Evolutionary conservation across 2,888 invertebrate species (phyloP).

Genomic region (Listrodromus nycthemerus): DNA sequence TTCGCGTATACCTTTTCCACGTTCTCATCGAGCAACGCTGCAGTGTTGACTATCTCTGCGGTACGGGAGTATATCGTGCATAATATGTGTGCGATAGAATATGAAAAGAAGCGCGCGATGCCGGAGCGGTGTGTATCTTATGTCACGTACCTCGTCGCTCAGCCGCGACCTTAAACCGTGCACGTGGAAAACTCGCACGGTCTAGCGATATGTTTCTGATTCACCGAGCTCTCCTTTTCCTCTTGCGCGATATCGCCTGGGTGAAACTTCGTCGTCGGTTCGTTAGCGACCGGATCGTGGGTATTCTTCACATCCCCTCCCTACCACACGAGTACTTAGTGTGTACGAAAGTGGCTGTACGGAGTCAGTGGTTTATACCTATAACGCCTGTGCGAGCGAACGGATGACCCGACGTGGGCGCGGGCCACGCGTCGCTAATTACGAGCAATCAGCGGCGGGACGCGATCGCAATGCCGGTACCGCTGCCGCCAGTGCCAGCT

Average conservation of each 20-base stretch:
- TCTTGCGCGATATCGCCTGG: slow-evolving; percentile 17
- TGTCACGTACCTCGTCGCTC: slow-evolving; percentile 46
- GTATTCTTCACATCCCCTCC: slow-evolving; percentile 39
- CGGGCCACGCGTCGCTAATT: slow-evolving; percentile 83
- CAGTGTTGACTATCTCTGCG: slow-evolving; percentile 23
- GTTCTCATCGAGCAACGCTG: slow-evolving; percentile 46
- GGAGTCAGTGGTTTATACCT: slow-evolving; percentile 27
- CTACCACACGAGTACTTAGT: slow-evolving; percentile 4
- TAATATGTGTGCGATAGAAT: slow-evolving; percentile 13
- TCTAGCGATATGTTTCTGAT: slow-evolving; percentile 23
- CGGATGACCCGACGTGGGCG: slow-evolving; percentile 80
- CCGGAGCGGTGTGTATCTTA: slow-evolving; percentile 22
- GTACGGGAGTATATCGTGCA: neutral
- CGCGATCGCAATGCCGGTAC: slow-evolving; percentile 43
- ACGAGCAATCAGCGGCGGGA: slow-evolving; percentile 79
- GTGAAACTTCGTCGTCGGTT: slow-evolving; percentile 47
- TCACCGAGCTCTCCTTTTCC: slow-evolving; percentile 14
- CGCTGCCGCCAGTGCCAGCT: slow-evolving; percentile 32
- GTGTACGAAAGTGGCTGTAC: slow-evolving; percentile 7
- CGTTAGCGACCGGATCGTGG: slow-evolving; percentile 58
- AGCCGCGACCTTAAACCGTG: slow-evolving; percentile 39
- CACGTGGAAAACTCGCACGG: slow-evolving; percentile 37
- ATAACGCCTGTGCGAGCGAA: slow-evolving; percentile 58
- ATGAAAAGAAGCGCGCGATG: slow-evolving; percentile 10
- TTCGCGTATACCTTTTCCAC: slow-evolving; percentile 42